phyloP scores from a whole-genome alignment of 2,113 vertebrate genomes.

The Fulmarus glacialis region DNA sequence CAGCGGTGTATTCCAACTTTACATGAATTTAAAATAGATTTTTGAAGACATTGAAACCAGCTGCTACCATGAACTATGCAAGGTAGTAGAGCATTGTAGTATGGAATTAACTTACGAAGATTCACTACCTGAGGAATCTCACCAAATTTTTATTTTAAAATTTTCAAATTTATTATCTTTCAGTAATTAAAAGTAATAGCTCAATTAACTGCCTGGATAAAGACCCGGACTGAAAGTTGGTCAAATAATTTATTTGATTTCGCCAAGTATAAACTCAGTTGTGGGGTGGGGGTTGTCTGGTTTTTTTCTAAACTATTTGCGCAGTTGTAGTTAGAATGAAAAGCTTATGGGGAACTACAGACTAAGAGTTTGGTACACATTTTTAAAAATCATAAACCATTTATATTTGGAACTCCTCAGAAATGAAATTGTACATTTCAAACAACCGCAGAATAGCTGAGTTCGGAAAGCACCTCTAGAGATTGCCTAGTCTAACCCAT shows the following conservation, averaged over 20 bases:
- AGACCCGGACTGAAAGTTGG: not conserved
- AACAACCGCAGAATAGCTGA: not conserved
- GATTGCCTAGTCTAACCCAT: not conserved
- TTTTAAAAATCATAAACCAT: not conserved
- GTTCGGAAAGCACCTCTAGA: not conserved
- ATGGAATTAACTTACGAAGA: not conserved
- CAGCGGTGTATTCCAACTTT: not conserved
- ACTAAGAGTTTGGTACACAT: not conserved
- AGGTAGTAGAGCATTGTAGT: not conserved
- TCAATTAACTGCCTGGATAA: not conserved
- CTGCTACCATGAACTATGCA: not conserved
- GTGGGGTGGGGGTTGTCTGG: fast-evolving
- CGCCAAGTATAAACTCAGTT: not conserved
- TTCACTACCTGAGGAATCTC: not conserved
- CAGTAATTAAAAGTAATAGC: not conserved
- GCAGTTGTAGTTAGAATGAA: not conserved
- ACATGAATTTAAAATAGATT: not conserved
- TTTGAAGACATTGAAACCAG: not conserved
- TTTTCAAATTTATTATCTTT: not conserved
- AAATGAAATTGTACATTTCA: not conserved
- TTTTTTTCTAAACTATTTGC: not conserved
- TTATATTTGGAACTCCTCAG: not conserved
- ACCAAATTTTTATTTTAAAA: not conserved
- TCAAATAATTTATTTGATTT: not conserved
- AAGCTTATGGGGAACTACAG: not conserved